Percentiles rank a stretch among this genome's conserved stretches.
Evolutionary conservation across 2,888 invertebrate species (phyloP).

Genomic region (Acleris emargana): DNA sequence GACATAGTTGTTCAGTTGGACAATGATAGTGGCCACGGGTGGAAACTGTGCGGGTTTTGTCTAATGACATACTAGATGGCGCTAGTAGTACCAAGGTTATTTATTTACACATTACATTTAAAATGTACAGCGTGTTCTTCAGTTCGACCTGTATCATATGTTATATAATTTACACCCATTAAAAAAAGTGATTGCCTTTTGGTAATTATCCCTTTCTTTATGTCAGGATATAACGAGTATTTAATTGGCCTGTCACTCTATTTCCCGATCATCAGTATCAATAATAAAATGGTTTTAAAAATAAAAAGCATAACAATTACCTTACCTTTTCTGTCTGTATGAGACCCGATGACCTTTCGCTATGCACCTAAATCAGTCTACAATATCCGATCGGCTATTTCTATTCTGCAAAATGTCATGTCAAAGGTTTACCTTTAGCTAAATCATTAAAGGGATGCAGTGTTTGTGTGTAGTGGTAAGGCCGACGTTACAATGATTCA

Average conservation of each 20-base stretch:
- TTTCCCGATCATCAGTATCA: too few species aligned
- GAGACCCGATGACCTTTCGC: background rate
- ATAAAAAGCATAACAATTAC: too few species aligned
- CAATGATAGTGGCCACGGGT: background rate
- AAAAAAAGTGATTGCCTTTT: too few species aligned
- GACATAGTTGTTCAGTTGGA: background rate
- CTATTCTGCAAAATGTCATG: background rate
- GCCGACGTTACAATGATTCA: too few species aligned
- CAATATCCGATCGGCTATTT: background rate
- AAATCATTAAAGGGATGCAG: too few species aligned
- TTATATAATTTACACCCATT: background rate
- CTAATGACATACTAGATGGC: conserved; percentile 12
- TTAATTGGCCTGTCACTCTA: too few species aligned
- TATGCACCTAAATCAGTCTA: background rate
- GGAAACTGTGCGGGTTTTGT: background rate
- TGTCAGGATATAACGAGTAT: too few species aligned
- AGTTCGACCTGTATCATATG: background rate
- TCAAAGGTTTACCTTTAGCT: background rate
- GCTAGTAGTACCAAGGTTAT: background rate
- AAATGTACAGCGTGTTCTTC: too few species aligned
- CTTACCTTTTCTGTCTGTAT: background rate
- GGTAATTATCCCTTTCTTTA: too few species aligned
- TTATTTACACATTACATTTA: background rate
- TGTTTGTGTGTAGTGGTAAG: too few species aligned
- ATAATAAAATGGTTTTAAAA: too few species aligned